Conservation (phyloP, 2,888 invertebrate species). For the Campopleginae sp. region DNA sequence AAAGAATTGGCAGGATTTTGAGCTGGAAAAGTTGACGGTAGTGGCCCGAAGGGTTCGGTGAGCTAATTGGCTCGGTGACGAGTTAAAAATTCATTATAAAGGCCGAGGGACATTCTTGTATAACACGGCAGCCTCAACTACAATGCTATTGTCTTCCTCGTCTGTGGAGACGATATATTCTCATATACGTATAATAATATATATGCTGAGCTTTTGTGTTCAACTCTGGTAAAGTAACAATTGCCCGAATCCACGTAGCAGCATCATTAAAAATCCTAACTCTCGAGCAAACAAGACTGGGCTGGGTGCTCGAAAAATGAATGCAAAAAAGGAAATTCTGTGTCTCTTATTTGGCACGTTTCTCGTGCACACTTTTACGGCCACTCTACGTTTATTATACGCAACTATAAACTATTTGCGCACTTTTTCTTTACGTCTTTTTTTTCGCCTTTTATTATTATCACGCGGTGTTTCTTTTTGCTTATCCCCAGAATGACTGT, state of each 20-base stretch:
- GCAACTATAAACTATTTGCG: slow-evolving; percentile 49
- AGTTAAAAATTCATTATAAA: slow-evolving; percentile 68
- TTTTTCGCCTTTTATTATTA: slow-evolving; percentile 1
- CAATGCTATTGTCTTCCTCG: slow-evolving; percentile 20
- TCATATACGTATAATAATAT: not conserved
- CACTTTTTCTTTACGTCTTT: slow-evolving; percentile 6
- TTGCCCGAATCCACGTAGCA: slow-evolving; percentile 35
- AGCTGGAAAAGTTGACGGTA: slow-evolving; percentile 59
- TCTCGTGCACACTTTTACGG: slow-evolving; percentile 53
- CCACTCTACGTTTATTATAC: slow-evolving; percentile 47
- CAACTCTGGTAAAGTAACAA: slow-evolving; percentile 13
- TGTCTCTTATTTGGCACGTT: slow-evolving; percentile 27
- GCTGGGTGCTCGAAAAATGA: not conserved
- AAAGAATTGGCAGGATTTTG: not conserved
- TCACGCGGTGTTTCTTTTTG: not conserved
- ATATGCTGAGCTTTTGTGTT: not conserved
- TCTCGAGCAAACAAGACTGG: slow-evolving; percentile 7
- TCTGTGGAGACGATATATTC: not conserved
- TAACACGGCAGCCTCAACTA: slow-evolving; percentile 19
- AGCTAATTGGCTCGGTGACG: slow-evolving; percentile 68
- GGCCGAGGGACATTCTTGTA: slow-evolving; percentile 7
- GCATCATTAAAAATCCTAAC: slow-evolving; percentile 52
- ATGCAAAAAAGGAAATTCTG: not conserved
- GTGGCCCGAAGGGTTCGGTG: slow-evolving; percentile 49
- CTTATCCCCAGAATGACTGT: not conserved